Percentiles rank a stretch among this genome's conserved stretches.
phyloP scores from a whole-genome alignment of 2,888 invertebrate species.

The Stomorhina lunata region DNA sequence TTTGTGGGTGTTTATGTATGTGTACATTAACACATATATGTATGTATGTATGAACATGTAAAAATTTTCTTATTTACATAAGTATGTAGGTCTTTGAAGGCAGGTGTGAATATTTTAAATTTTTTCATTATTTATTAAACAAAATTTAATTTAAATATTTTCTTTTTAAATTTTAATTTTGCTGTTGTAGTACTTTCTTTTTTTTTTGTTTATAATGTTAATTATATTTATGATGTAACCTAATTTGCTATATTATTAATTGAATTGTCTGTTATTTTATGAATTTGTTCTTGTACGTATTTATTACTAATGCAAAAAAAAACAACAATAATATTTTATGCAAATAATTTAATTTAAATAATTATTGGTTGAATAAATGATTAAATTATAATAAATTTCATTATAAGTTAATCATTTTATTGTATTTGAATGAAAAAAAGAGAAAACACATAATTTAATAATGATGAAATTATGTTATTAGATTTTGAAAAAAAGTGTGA shows the following conservation, averaged over 20 bases:
- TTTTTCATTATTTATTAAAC: background rate
- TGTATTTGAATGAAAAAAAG: conserved; percentile 14
- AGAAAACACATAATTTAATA: conserved; percentile 21
- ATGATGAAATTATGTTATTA: too few relatives aligned
- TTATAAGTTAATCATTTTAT: too few relatives aligned
- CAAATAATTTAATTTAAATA: background rate
- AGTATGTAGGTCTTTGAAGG: background rate
- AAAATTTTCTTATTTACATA: too few relatives aligned
- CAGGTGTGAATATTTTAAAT: conserved; percentile 3
- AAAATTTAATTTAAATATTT: background rate
- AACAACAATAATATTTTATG: background rate
- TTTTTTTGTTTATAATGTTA: background rate
- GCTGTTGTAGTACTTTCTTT: background rate
- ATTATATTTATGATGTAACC: conserved; percentile 35
- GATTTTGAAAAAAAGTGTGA: too few relatives aligned
- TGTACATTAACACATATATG: too few relatives aligned
- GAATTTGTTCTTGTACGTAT: background rate
- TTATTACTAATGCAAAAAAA: background rate
- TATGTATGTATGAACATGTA: too few relatives aligned
- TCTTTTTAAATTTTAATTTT: background rate
- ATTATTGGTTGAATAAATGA: background rate
- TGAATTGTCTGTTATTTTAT: conserved; percentile 47
- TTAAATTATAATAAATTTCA: conserved; percentile 36
- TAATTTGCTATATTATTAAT: conserved; percentile 58
- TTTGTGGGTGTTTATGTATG: too few relatives aligned